Evolutionary conservation across 2,113 vertebrate species (phyloP).

Genomic region (Gnathonemus longibarbis): DNA sequence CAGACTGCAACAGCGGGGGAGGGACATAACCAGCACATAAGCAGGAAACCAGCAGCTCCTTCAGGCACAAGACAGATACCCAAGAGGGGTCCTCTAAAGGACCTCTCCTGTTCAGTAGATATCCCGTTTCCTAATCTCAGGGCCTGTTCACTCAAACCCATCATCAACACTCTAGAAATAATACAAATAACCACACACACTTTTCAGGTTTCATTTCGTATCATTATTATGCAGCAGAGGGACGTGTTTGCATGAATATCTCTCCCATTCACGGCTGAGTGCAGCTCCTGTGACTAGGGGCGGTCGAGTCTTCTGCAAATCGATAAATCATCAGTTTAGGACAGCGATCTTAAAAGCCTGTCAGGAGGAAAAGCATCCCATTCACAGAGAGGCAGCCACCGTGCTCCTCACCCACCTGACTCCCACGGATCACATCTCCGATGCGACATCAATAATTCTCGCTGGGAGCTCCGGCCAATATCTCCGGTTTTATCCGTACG

Average conservation of each 20-base stretch:
- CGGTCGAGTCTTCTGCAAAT: neutral
- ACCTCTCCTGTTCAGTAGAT: neutral
- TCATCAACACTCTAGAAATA: neutral
- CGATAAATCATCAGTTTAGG: conserved; percentile 4
- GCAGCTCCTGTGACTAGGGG: neutral
- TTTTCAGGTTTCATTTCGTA: neutral
- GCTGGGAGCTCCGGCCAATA: neutral
- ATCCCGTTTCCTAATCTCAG: neutral
- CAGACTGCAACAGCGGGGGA: neutral
- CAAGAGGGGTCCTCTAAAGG: neutral
- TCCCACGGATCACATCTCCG: too few species aligned
- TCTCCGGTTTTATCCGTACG: neutral
- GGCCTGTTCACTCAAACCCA: neutral
- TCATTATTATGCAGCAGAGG: neutral
- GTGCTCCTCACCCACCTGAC: neutral
- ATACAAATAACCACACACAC: neutral
- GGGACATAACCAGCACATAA: neutral
- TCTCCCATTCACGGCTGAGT: neutral
- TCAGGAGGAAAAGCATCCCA: neutral
- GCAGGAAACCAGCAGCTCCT: neutral
- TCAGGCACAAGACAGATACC: neutral
- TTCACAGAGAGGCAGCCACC: neutral
- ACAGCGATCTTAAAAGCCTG: neutral
- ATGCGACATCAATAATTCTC: neutral
- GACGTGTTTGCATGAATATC: neutral